These are phyloP conservation scores for Tor tambroides DNA, from an alignment of 2,113 vertebrate genomes.

Conservation along the genomic window DNA sequence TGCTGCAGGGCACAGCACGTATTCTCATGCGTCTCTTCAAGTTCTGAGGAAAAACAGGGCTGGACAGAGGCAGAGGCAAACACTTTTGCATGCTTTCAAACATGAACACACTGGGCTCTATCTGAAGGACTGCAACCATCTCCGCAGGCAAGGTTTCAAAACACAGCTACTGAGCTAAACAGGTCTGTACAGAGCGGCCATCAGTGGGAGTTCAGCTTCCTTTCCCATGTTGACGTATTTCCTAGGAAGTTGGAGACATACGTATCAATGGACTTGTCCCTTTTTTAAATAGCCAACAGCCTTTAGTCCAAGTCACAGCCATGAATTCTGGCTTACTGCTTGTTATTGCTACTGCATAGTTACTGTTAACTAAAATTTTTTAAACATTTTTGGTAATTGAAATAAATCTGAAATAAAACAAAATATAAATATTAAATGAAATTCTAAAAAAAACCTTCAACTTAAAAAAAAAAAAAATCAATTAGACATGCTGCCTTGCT, in stretches of 20 bases:
- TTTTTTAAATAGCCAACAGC: not conserved
- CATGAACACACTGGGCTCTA: not conserved
- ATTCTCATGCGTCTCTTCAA: slow-evolving; percentile 8
- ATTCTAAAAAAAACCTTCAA: no score
- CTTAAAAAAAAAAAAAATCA: no score
- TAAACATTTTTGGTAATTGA: not conserved
- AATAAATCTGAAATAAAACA: not conserved
- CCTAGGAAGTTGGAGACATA: not conserved
- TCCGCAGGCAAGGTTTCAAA: slow-evolving; percentile 6
- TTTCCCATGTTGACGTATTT: not conserved
- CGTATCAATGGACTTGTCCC: not conserved
- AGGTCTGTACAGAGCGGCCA: not conserved
- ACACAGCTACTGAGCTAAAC: not conserved
- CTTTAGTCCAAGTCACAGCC: not conserved
- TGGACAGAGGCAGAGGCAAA: not conserved
- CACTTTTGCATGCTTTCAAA: not conserved
- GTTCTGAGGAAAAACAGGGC: slow-evolving; percentile 1
- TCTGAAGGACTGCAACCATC: not conserved
- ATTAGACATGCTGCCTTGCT: no score
- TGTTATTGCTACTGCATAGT: not conserved
- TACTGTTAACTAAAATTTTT: not conserved
- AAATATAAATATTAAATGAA: no score
- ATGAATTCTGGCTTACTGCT: not conserved
- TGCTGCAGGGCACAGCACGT: slow-evolving; percentile 5
- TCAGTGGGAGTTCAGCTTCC: not conserved